These are phyloP conservation scores for Origma solitaria DNA, from an alignment of 2,113 vertebrate genomes.

Conservation along the genomic window DNA sequence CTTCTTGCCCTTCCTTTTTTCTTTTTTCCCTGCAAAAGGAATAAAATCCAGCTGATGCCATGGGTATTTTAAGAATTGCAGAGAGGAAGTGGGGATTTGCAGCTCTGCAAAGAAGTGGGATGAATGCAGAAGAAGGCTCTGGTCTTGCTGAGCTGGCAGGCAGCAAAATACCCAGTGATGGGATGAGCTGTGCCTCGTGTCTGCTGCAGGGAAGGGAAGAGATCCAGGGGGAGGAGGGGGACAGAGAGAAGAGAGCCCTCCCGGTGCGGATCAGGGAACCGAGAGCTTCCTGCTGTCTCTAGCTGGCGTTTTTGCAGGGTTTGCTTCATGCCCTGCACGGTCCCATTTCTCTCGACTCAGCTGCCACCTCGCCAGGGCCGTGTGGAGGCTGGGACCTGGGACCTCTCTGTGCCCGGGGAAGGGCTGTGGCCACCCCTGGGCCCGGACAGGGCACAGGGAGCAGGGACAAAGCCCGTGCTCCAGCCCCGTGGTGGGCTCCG, in stretches of 20 bases:
- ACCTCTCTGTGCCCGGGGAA: neutral
- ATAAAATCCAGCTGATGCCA: neutral
- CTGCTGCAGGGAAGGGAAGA: neutral
- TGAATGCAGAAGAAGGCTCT: conserved; percentile 8
- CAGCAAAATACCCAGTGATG: neutral
- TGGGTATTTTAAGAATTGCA: conserved; percentile 20
- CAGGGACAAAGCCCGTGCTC: too few relatives aligned
- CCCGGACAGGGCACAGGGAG: neutral
- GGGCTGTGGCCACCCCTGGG: neutral
- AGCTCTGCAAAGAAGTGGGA: conserved; percentile 26
- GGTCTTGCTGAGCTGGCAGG: conserved; percentile 31
- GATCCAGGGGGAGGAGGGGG: neutral
- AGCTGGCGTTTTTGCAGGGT: neutral
- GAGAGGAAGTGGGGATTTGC: neutral
- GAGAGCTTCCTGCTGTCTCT: neutral
- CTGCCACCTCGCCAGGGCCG: fast-evolving
- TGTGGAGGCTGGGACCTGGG: neutral
- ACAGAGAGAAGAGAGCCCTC: neutral
- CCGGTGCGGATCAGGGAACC: neutral
- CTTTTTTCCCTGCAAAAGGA: neutral
- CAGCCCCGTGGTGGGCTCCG: too few relatives aligned
- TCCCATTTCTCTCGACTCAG: neutral
- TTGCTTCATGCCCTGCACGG: neutral
- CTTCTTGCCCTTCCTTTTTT: neutral
- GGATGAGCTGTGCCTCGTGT: neutral